Conservation (phyloP, 2,888 invertebrate species). For the Rotaria magnacalcarata region DNA sequence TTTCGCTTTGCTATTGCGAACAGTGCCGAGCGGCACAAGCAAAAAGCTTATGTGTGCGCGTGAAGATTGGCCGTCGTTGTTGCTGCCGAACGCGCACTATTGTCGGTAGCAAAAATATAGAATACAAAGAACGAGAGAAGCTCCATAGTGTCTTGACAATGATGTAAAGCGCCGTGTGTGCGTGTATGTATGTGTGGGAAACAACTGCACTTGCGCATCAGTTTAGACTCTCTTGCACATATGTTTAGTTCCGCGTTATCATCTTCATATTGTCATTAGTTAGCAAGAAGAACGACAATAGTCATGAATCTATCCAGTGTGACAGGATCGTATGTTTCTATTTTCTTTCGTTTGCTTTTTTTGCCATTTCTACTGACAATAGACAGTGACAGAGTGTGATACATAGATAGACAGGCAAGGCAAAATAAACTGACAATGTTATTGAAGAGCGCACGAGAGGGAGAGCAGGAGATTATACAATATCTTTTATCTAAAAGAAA, state of each 20-base stretch:
- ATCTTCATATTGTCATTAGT: neutral
- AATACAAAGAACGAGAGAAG: neutral
- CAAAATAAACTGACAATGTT: neutral
- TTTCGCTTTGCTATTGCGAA: slow-evolving; percentile 22
- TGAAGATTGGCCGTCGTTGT: neutral
- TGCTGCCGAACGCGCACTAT: neutral
- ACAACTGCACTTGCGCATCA: slow-evolving; percentile 24
- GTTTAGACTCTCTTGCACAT: neutral
- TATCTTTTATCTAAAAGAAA: neutral
- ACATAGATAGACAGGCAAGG: neutral
- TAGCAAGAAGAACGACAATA: neutral
- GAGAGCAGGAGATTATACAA: neutral
- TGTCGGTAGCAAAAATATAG: neutral
- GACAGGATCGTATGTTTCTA: slow-evolving; percentile 6
- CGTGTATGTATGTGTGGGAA: neutral
- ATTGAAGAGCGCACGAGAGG: neutral
- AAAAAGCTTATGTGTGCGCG: neutral
- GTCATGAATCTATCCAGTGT: neutral
- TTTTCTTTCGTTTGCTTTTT: neutral
- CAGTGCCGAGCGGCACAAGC: slow-evolving; percentile 11
- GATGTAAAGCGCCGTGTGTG: neutral
- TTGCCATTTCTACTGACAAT: neutral
- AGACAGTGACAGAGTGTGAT: neutral
- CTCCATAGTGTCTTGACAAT: neutral
- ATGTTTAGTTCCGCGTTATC: slow-evolving; percentile 14